Conservation (phyloP, 2,888 invertebrate species). For the Augochlorella aurata region DNA sequence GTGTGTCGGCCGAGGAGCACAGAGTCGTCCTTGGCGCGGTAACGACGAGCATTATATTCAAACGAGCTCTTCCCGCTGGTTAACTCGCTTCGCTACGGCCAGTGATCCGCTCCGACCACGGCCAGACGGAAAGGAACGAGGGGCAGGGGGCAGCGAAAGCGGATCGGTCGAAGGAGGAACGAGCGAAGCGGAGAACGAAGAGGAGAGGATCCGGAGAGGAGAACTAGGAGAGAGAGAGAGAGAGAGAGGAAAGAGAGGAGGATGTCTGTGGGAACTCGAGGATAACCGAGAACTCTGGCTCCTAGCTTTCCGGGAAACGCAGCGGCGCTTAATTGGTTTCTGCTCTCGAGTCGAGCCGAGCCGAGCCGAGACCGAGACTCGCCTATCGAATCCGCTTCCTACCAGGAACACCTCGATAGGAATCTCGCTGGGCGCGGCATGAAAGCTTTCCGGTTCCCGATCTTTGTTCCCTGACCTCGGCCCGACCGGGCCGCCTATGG, state of each 20-base stretch:
- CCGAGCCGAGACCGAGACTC: conserved; percentile 22
- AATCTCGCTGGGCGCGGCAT: conserved; percentile 37
- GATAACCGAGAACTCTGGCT: conserved; percentile 57
- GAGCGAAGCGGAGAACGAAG: not conserved
- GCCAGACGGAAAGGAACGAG: conserved; percentile 15
- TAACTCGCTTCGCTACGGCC: conserved; percentile 40
- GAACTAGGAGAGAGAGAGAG: not conserved
- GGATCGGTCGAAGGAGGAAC: not conserved
- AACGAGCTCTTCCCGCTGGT: conserved; percentile 53
- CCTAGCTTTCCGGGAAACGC: conserved; percentile 62
- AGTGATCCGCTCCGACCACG: conserved; percentile 36
- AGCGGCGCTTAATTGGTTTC: conserved; percentile 65
- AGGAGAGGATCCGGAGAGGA: not conserved
- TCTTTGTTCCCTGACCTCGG: conserved; percentile 38
- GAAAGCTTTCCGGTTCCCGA: conserved; percentile 42
- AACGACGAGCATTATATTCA: conserved; percentile 61
- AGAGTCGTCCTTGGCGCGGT: conserved; percentile 46
- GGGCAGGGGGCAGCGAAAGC: conserved; percentile 1
- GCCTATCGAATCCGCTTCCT: conserved; percentile 51
- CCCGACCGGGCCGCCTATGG: not conserved
- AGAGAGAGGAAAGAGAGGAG: not conserved
- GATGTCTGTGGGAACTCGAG: conserved; percentile 60
- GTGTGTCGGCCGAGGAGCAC: conserved; percentile 22
- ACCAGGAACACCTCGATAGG: conserved; percentile 51
- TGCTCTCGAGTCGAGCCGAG: conserved; percentile 30